phyloP scores from a whole-genome alignment of 2,113 vertebrate genomes.

The Tonatia bakeri region DNA sequence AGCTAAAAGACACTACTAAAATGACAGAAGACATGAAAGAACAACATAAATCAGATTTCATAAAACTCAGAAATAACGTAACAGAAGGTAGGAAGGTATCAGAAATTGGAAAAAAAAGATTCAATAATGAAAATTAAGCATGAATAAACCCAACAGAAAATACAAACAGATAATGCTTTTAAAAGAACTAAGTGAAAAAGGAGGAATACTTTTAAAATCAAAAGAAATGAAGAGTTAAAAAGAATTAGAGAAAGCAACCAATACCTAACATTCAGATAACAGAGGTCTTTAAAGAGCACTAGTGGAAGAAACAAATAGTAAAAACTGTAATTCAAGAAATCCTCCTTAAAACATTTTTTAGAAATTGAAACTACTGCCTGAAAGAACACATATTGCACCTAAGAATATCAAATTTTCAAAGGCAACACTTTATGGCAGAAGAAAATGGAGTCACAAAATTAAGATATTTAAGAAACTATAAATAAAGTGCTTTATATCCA shows the following conservation, averaged over 20 bases:
- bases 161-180: background rate
- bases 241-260: background rate
- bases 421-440: background rate
- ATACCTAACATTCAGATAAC: background rate
- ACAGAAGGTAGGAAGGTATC: background rate
- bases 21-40: background rate
- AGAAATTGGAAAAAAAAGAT: background rate
- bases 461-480: background rate
- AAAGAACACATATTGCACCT: background rate
- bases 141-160: slow-evolving; percentile 5
- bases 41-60: background rate
- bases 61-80: background rate
- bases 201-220: background rate
- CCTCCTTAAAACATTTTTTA: background rate
- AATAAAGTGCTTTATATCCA: background rate
- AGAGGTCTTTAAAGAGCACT: background rate
- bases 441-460: background rate
- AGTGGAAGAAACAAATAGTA: background rate
- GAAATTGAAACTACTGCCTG: background rate
- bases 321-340: slow-evolving; percentile 3
- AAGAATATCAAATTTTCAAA: background rate
- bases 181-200: slow-evolving; percentile 24
- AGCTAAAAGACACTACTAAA: background rate
- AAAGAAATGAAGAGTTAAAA: slow-evolving; percentile 1
- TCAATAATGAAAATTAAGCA: background rate